Evolutionary conservation across 2,888 invertebrate species (phyloP).

Genomic region (Microctonus hyperodae): DNA sequence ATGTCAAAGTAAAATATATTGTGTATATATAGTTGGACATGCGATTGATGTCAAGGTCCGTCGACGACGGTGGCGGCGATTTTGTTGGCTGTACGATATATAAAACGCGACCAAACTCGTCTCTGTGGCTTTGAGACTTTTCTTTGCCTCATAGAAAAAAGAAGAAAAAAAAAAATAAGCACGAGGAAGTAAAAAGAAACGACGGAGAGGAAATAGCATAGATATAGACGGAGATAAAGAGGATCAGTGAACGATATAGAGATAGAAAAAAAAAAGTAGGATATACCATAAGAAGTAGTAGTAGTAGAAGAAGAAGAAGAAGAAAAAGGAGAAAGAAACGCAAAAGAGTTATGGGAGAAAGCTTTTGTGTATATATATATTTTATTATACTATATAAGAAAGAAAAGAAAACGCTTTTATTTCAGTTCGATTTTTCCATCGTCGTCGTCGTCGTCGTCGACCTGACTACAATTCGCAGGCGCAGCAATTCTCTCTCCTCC

Average conservation of each 20-base stretch:
- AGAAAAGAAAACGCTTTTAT: slow-evolving; percentile 61
- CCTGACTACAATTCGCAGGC: slow-evolving; percentile 63
- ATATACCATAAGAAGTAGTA: neutral
- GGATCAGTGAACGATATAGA: neutral
- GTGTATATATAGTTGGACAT: neutral
- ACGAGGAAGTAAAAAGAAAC: slow-evolving; percentile 2
- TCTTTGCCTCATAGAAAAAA: neutral
- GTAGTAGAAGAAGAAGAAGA: no score
- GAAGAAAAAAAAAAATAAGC: neutral
- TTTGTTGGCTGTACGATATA: no score
- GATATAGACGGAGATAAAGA: slow-evolving; percentile 8
- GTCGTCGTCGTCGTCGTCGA: slow-evolving; percentile 52
- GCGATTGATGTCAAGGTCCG: slow-evolving; percentile 29
- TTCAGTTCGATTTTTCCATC: slow-evolving; percentile 63
- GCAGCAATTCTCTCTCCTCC: slow-evolving; percentile 48
- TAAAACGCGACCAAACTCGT: slow-evolving; percentile 1
- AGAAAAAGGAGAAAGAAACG: slow-evolving; percentile 1
- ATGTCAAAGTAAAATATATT: neutral
- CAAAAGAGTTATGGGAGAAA: slow-evolving; percentile 38
- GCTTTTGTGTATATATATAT: slow-evolving; percentile 35
- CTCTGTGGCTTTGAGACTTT: slow-evolving; percentile 1
- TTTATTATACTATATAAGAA: slow-evolving; percentile 7
- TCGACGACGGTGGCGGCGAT: neutral
- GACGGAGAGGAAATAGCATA: neutral
- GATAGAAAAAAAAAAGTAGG: neutral